Base-by-base conservation (phyloP, 2,113 vertebrate species). In the Athene noctua region DNA sequence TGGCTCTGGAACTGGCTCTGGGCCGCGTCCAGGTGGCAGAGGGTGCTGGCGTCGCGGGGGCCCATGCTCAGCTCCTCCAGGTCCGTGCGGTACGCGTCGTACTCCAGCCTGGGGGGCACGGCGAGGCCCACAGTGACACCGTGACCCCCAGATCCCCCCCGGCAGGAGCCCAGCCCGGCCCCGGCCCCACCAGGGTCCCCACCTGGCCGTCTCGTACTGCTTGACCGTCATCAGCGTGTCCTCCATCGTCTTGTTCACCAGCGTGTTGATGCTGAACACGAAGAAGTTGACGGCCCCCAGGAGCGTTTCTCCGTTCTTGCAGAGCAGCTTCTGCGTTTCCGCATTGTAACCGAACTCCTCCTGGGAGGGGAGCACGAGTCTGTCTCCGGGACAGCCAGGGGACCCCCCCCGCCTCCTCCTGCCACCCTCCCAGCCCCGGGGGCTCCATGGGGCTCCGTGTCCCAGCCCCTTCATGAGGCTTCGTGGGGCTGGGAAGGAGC, bases 171-270 rank as follows among this genome's bases (percentile, higher is more conserved):
- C 86, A 6, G 34, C 52, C 19, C 34, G 4, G 4, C 15, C 15
- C 30, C 2, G 15, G 46, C 46, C 46, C 18, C 4, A 6, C 44
- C 44, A 16, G 16, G 17, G 46, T n/a, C 8, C 11, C 51, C 58
- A 92, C 99, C 99, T 99, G 92, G 99, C 99, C 2, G 98, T 99
- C 97, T 99, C 99, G 32, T 99, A 99, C 97, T 99, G 98, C 98
- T 99, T 99, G 93, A 99, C 98, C 1, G 99, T 99, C 99, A 99
- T 99, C 13, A 99, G 98, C 0, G 99, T 99, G 97, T 99, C 99
- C 95, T 99, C 99, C 99, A 99, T 99, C 74, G 99, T 99, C 90
- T 99, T 99, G 97, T 99, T 99, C 81, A 99, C 99, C 92, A 99
- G 97, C 0, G 99, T 99, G 97, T 99, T 99, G 98, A 99, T 99